A percentile compares a stretch with the other conserved stretches of the same genome.
phyloP scores from a whole-genome alignment of 2,888 invertebrate genomes.

The Criorhina ranunculi region DNA sequence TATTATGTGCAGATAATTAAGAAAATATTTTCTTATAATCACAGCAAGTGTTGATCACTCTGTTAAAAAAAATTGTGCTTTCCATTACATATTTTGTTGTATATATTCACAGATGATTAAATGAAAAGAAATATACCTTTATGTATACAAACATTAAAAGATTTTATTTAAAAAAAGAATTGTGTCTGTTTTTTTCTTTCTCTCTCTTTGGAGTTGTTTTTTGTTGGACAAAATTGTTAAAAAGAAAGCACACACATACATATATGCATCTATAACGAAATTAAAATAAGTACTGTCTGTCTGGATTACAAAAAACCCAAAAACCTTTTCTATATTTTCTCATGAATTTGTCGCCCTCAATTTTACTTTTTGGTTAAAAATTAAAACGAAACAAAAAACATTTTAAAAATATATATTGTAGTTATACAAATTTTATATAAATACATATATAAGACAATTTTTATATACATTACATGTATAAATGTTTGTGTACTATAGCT shows the following conservation, averaged over 20 bases:
- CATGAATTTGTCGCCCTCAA: slow-evolving; percentile 17
- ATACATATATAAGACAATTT: slow-evolving; percentile 55
- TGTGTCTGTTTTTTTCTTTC: not conserved
- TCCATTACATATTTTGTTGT: slow-evolving; percentile 7
- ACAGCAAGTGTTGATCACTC: slow-evolving; percentile 2
- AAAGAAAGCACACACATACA: slow-evolving; percentile 17
- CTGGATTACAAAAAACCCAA: too few relatives aligned
- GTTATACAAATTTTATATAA: slow-evolving; percentile 74
- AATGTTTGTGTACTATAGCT: slow-evolving; percentile 62
- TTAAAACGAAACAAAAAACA: slow-evolving; percentile 32
- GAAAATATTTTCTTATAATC: slow-evolving; percentile 9
- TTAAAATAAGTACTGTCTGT: too few relatives aligned
- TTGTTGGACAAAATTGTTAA: slow-evolving; percentile 12
- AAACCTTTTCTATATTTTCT: slow-evolving; percentile 11
- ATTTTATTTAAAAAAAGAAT: slow-evolving; percentile 13
- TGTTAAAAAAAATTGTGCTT: slow-evolving; percentile 14
- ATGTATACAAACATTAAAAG: slow-evolving; percentile 11
- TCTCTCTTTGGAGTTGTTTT: slow-evolving; percentile 31
- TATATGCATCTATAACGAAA: slow-evolving; percentile 11
- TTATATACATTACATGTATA: slow-evolving; percentile 67
- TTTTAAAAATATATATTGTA: slow-evolving; percentile 60
- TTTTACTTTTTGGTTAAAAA: slow-evolving; percentile 29
- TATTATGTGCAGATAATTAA: slow-evolving; percentile 23
- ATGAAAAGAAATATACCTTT: not conserved
- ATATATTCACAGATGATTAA: not conserved